Evolutionary conservation across 1,140 invertebrate species (phyloP), one percentile per base, ranked within the genome.

Genomic region (Drosophila guanche): DNA sequence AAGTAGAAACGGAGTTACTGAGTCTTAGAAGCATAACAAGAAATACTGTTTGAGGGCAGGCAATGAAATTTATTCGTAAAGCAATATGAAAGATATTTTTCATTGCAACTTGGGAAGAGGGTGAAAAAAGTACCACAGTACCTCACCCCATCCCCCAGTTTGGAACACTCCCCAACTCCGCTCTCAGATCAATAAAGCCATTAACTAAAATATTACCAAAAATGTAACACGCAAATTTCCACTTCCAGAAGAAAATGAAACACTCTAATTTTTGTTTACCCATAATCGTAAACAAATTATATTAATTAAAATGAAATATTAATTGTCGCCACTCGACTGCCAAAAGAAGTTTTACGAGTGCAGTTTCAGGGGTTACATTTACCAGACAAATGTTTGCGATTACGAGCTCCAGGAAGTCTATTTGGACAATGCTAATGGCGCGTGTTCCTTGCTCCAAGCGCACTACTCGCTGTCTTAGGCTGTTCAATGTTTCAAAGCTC

Each of bases 221-320:
- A 50, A 55, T 7, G 27, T 52, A 56, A 55, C 81, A 86, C 81
- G 83, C 81, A 62, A 86, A 75, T 78, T 78, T 86, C 69, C 51
- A 81, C 71, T 86, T 67, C 7, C 29, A 27, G 6, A 27, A 27
- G 65, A 56, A 51, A 42, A 54, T 47, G 50, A 78, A 51, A 62
- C 42, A 43, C 20, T 48, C 57, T 41, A 23, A 27, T 5, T 59
- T 58, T 61, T 85, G 61, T 85, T 85, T 79, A 80, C 81, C 80
- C 74, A 76, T 80, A 76, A 66, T 67, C 79, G 65, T 84, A 86
- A 86, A 81, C 74, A 78, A 86, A 81, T 86, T 81, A 88, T 67
- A 71, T 65, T 80, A 70, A 86, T 86, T 88, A 77, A 81, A 81
- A 67, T 77, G 81, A 78, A 75, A 74, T 81, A 85, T 85, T 78